Conservation (phyloP, 2,797 vertebrate species). For the Darevskia nairensis region DNA sequence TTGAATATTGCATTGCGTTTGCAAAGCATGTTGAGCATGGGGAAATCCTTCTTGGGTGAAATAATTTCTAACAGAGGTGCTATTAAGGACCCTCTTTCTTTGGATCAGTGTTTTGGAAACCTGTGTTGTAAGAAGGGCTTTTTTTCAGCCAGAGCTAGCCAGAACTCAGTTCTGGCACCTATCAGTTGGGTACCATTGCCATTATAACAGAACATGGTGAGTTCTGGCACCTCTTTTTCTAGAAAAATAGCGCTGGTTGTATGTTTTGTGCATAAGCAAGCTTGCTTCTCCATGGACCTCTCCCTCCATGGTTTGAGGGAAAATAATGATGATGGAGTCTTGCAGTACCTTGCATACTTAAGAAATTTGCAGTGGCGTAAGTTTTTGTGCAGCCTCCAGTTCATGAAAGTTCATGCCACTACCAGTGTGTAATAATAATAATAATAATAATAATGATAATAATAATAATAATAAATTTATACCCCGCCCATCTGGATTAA, state of each 20-base stretch:
- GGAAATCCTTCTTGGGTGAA: background rate
- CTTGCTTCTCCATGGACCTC: background rate
- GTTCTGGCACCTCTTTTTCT: too few species aligned
- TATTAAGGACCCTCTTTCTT: conserved; percentile 19
- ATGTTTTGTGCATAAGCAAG: background rate
- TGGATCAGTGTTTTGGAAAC: background rate
- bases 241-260: too few species aligned
- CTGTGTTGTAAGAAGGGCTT: background rate
- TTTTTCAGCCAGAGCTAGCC: too few species aligned
- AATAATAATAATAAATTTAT: too few species aligned
- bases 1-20: conserved; percentile 14
- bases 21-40: background rate
- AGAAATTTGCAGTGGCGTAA: too few species aligned
- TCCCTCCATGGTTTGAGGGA: background rate
- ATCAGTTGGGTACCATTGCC: too few species aligned
- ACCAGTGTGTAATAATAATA: background rate
- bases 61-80: background rate
- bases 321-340: background rate
- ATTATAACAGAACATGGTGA: too few species aligned
- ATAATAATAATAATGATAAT: too few species aligned
- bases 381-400: background rate
- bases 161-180: too few species aligned
- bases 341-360: background rate
- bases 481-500: too few species aligned
- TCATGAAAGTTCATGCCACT: background rate